phyloP scores from a whole-genome alignment of 1,140 invertebrate genomes.

The Drosophila tsacasi region DNA sequence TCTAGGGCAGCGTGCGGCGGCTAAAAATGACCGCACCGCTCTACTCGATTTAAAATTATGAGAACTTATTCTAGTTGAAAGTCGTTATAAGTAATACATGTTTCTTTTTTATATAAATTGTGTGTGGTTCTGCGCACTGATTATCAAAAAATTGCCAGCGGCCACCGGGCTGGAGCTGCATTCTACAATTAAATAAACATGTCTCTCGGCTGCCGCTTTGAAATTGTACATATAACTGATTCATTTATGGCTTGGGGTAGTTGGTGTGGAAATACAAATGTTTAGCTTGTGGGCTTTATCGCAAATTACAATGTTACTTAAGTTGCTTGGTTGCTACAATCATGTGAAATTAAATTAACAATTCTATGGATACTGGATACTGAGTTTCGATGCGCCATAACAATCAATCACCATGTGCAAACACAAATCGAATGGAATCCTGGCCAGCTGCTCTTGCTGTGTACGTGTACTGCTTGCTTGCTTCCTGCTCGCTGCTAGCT shows the following conservation, averaged over 20 bases:
- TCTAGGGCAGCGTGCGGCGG: conserved; percentile 58
- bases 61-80: conserved; percentile 75
- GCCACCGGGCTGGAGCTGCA: conserved; percentile 36
- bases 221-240: conserved; percentile 46
- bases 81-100: conserved; percentile 69
- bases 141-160: conserved; percentile 65
- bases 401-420: conserved; percentile 51
- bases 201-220: conserved; percentile 53
- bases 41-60: conserved; percentile 70
- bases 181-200: conserved; percentile 40
- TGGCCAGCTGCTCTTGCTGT: conserved; percentile 71
- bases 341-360: conserved; percentile 61
- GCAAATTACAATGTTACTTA: conserved; percentile 69
- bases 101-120: conserved; percentile 40
- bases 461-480: conserved; percentile 60
- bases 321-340: conserved; percentile 46
- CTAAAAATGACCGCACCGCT: conserved; percentile 47
- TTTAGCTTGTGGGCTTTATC: conserved; percentile 27
- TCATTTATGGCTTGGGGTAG: conserved; percentile 30
- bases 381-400: conserved; percentile 48
- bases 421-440: conserved; percentile 64
- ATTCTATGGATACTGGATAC: conserved; percentile 60
- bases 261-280: conserved; percentile 57
- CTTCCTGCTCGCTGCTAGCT: conserved; percentile 38
- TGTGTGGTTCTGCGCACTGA: conserved; percentile 70